Evolutionary conservation across 1,140 invertebrate genomes (phyloP).

Genomic region (Psix sp.): DNA sequence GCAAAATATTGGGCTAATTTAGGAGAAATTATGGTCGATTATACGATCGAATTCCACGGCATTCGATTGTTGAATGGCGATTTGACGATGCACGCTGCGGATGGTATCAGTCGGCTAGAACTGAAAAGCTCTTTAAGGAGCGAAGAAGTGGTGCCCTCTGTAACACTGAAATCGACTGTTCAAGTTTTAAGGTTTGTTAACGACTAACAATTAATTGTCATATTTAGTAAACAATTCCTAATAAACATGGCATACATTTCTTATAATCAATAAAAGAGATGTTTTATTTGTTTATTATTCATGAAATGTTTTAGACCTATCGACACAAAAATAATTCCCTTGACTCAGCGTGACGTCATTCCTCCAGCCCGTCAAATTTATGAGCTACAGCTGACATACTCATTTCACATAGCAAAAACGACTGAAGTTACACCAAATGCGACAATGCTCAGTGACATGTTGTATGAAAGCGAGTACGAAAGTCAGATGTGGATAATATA

Average conservation of each 20-base stretch:
- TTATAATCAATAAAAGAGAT: no score
- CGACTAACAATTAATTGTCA: no score
- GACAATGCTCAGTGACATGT: slow-evolving; percentile 87
- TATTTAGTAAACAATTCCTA: no score
- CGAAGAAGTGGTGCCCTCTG: slow-evolving; percentile 87
- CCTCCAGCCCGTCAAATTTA: slow-evolving; percentile 92
- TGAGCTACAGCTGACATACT: slow-evolving; percentile 91
- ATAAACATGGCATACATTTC: no score
- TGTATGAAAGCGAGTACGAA: slow-evolving; percentile 97
- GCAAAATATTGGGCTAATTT: slow-evolving; percentile 97
- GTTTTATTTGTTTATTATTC: no score
- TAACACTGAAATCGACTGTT: slow-evolving; percentile 87
- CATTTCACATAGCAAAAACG: slow-evolving; percentile 87
- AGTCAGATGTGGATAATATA: slow-evolving; percentile 98
- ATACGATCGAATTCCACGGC: slow-evolving; percentile 89
- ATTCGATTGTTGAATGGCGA: slow-evolving; percentile 83
- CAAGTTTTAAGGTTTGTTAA: slow-evolving; percentile 89
- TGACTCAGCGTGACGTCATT: slow-evolving; percentile 88
- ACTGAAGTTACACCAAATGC: slow-evolving; percentile 90
- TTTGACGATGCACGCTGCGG: slow-evolving; percentile 84
- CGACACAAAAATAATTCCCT: slow-evolving; percentile 86
- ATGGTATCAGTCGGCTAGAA: slow-evolving; percentile 86
- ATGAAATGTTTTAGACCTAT: slow-evolving; percentile 83
- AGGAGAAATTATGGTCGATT: slow-evolving; percentile 85
- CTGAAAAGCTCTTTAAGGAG: slow-evolving; percentile 82